Percentiles rank a stretch among this genome's conserved stretches.
These are phyloP conservation scores for Apomyelois bistriatella DNA, from an alignment of 2,888 invertebrate genomes.

Conservation along the genomic window DNA sequence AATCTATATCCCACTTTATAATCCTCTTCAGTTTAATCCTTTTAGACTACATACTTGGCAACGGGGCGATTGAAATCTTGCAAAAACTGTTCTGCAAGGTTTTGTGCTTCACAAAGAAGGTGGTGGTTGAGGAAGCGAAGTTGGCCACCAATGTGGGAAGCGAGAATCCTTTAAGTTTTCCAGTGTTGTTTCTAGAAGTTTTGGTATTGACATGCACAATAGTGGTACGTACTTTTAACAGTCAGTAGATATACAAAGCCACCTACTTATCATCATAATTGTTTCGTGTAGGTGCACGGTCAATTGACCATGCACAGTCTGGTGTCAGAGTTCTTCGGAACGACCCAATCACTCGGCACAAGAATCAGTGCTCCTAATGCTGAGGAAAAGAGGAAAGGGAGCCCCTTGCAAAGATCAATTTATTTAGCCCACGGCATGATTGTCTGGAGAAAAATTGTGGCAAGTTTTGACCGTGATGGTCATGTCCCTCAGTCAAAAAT, in stretches of 20 bases:
- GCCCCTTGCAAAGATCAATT: too few species aligned
- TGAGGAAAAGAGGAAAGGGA: too few species aligned
- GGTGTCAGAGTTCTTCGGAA: too few species aligned
- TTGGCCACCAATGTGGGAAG: conserved; percentile 19
- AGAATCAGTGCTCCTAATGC: too few species aligned
- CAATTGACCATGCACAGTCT: too few species aligned
- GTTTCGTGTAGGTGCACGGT: too few species aligned
- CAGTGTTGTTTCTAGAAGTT: conserved; percentile 46
- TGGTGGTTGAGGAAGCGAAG: conserved; percentile 43
- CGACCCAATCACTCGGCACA: too few species aligned
- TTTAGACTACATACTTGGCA: conserved; percentile 51
- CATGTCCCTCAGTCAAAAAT: too few species aligned
- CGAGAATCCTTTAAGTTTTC: conserved; percentile 37
- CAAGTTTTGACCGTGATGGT: too few species aligned
- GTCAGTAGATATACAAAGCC: too few species aligned
- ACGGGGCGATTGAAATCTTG: conserved; percentile 49
- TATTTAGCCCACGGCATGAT: too few species aligned
- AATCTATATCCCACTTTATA: conserved; percentile 29
- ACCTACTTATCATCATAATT: neutral
- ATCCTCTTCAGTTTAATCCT: conserved; percentile 45
- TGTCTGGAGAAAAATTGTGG: too few species aligned
- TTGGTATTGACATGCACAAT: conserved; percentile 43
- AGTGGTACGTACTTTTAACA: conserved; percentile 36
- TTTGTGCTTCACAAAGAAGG: conserved; percentile 42
- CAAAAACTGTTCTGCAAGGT: conserved; percentile 42